These are phyloP conservation scores for Sula dactylatra DNA, from an alignment of 2,113 vertebrate species.

Conservation along the genomic window DNA sequence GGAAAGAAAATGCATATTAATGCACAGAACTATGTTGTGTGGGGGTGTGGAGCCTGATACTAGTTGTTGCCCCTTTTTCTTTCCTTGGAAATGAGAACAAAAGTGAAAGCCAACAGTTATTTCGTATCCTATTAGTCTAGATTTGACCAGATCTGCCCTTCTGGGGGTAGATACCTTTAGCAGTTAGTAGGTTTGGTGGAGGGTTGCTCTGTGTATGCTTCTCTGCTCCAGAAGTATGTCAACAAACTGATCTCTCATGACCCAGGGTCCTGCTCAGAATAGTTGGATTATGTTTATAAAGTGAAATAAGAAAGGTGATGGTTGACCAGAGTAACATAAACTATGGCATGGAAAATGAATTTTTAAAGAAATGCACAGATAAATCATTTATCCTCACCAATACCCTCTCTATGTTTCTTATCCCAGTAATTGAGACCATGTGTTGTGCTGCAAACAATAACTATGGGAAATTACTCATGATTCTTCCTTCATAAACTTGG, in stretches of 20 bases:
- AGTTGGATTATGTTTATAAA: neutral
- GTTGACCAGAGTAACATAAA: slow-evolving; percentile 19
- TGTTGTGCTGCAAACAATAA: slow-evolving; percentile 64
- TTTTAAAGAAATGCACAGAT: slow-evolving; percentile 49
- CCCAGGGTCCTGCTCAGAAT: neutral
- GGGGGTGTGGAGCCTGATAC: neutral
- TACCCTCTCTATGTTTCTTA: slow-evolving; percentile 51
- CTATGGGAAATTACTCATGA: slow-evolving; percentile 68
- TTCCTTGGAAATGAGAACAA: neutral
- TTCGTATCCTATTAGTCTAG: neutral
- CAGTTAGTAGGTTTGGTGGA: neutral
- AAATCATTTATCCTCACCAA: slow-evolving; percentile 56
- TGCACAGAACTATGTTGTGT: neutral
- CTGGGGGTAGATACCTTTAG: neutral
- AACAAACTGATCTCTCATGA: neutral
- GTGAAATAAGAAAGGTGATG: neutral
- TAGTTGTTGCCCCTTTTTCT: neutral
- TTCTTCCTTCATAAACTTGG: slow-evolving; percentile 50
- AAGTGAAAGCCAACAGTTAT: neutral
- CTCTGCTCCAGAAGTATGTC: neutral
- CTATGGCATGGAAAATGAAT: slow-evolving; percentile 13
- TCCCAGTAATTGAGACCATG: slow-evolving; percentile 69
- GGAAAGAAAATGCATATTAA: neutral
- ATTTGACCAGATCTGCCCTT: neutral
- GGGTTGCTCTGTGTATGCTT: neutral